Conservation (phyloP, 2,888 invertebrate species). For the Subacronicta megacephala region DNA sequence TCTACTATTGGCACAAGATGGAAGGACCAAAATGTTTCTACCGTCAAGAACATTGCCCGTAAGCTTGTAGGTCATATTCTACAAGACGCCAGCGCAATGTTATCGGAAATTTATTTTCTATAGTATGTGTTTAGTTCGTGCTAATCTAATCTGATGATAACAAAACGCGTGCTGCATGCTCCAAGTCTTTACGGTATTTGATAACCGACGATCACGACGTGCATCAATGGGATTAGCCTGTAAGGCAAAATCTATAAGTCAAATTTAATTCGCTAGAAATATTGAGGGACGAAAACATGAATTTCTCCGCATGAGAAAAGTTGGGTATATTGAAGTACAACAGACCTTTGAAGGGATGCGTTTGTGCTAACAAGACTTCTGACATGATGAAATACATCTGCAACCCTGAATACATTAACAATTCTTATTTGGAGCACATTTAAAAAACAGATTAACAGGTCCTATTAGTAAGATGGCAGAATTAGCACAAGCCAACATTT, state of each 20-base stretch:
- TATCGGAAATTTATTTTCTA: conserved; percentile 21
- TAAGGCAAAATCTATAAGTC: not conserved
- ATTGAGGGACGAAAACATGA: no score
- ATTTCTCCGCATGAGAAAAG: no score
- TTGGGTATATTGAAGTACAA: no score
- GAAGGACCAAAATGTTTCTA: not conserved
- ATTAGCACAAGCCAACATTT: no score
- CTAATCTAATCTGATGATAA: conserved; percentile 38
- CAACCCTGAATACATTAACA: no score
- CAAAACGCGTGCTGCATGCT: conserved; percentile 19
- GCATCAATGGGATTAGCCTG: not conserved
- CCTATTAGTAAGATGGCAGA: no score
- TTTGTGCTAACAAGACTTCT: no score
- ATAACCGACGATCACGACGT: conserved; percentile 18
- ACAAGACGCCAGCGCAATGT: conserved; percentile 1
- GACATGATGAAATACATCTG: no score
- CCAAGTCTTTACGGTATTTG: conserved; percentile 20
- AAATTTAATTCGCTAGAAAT: not conserved
- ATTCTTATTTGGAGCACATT: no score
- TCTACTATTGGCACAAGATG: not conserved
- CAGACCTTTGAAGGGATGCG: no score
- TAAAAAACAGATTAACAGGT: no score
- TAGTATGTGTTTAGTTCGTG: conserved; percentile 13
- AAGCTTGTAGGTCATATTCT: conserved; percentile 16
- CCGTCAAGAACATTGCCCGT: not conserved